Evolutionary conservation across 2,113 vertebrate genomes (phyloP).

Genomic region (Taxidea taxus): DNA sequence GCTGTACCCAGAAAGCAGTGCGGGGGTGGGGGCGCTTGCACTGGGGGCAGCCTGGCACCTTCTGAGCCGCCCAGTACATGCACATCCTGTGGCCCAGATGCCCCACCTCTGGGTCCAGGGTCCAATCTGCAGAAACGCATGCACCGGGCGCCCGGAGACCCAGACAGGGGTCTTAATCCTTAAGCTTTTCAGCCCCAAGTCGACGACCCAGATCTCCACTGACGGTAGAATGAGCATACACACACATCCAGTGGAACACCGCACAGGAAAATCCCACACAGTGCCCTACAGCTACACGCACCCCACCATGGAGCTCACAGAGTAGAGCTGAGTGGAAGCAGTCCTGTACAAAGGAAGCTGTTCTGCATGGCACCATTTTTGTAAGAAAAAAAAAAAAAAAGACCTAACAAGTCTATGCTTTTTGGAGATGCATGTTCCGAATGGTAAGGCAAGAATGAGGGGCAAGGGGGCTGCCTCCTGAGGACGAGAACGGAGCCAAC

Average conservation of each 20-base stretch:
- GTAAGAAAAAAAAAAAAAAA: not conserved
- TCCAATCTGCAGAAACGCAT: fast-evolving
- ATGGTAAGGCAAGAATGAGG: not conserved
- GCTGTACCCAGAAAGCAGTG: not conserved
- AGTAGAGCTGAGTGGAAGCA: not conserved
- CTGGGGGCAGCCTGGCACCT: not conserved
- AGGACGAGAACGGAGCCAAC: not conserved
- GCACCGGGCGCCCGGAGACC: not conserved
- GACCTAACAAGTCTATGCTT: not conserved
- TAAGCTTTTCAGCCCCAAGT: not conserved
- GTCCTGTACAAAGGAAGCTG: not conserved
- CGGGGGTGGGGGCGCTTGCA: not conserved
- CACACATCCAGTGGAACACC: fast-evolving
- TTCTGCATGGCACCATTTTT: not conserved
- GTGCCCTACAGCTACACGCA: fast-evolving
- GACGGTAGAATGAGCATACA: not conserved
- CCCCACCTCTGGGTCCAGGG: not conserved
- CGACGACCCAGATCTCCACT: not conserved
- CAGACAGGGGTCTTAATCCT: not conserved
- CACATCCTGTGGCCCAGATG: not conserved
- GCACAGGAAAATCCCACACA: not conserved
- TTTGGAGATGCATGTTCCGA: not conserved
- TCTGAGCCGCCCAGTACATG: not conserved
- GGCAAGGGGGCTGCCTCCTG: not conserved
- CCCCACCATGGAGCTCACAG: fast-evolving